These are phyloP conservation scores for Mormyrus hasselquistii DNA, from an alignment of 2,797 vertebrate genomes.

Conservation along the genomic window DNA sequence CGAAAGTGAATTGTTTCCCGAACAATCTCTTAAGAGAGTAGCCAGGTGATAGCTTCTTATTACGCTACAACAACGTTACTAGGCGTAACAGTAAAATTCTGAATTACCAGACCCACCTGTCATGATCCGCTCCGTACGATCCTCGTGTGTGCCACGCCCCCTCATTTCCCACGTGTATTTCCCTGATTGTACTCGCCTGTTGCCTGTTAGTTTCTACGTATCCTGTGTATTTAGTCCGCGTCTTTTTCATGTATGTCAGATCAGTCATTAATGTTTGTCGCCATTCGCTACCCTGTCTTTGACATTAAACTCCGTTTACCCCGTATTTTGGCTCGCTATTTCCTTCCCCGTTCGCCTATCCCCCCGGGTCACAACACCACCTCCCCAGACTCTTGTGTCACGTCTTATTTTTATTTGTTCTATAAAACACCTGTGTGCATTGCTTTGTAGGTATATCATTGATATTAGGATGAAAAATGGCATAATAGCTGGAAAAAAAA, in stretches of 20 bases:
- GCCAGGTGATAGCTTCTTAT: background rate
- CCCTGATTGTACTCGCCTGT: too few species aligned
- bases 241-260: too few species aligned
- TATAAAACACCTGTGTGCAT: background rate
- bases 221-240: too few species aligned
- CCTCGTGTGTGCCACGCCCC: too few species aligned
- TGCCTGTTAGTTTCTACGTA: too few species aligned
- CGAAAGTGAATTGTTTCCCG: background rate
- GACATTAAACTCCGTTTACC: too few species aligned
- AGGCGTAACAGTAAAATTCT: background rate
- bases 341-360: too few species aligned
- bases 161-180: too few species aligned
- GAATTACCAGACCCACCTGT: background rate
- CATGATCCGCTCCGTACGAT: too few species aligned
- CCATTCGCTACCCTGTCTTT: too few species aligned
- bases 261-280: too few species aligned
- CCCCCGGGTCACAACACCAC: background rate
- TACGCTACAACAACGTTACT: background rate
- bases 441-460: background rate
- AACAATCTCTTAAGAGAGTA: background rate
- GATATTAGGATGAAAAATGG: background rate
- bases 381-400: background rate
- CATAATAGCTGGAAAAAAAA: background rate
- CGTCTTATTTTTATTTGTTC: background rate
- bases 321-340: too few species aligned